Evolutionary conservation across 2,113 vertebrate species (phyloP).

Genomic region (Sisor rabdophorus): DNA sequence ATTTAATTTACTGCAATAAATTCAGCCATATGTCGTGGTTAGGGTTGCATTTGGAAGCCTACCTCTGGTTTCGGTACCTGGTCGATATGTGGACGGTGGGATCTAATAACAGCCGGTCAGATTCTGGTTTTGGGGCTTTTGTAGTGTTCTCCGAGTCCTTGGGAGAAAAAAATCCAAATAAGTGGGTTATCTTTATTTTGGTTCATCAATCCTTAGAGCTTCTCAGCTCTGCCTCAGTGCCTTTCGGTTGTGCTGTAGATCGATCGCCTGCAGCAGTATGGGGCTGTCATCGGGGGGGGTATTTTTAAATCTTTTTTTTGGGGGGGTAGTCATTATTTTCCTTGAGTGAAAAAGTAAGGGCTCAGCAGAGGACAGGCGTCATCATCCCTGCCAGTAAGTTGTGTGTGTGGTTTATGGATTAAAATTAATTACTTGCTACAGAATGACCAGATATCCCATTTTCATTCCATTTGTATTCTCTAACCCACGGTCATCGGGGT

Average conservation of each 20-base stretch:
- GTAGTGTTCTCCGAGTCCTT: neutral
- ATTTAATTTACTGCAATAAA: neutral
- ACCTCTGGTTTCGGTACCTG: neutral
- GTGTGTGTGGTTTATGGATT: conserved; percentile 17
- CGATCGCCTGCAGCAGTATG: conserved; percentile 26
- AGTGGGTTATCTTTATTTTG: neutral
- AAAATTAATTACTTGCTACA: conserved; percentile 14
- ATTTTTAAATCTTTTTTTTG: neutral
- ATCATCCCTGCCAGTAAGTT: neutral
- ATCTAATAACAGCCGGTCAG: neutral
- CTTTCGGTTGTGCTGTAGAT: conserved; percentile 33
- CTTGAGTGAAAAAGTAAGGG: neutral
- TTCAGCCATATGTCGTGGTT: neutral
- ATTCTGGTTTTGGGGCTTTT: conserved; percentile 4
- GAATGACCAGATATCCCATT: neutral
- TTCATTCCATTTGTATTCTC: too few relatives aligned
- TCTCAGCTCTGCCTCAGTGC: neutral
- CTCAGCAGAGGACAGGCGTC: conserved; percentile 3
- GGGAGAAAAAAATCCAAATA: neutral
- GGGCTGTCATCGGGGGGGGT: conserved; percentile 17
- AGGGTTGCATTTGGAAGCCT: neutral
- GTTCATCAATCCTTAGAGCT: neutral
- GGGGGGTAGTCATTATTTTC: conserved; percentile 28
- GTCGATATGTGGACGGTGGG: neutral
- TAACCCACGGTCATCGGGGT: too few relatives aligned